Evolutionary conservation across 2,113 vertebrate species (phyloP).

Genomic region (Coreoperca whiteheadi): DNA sequence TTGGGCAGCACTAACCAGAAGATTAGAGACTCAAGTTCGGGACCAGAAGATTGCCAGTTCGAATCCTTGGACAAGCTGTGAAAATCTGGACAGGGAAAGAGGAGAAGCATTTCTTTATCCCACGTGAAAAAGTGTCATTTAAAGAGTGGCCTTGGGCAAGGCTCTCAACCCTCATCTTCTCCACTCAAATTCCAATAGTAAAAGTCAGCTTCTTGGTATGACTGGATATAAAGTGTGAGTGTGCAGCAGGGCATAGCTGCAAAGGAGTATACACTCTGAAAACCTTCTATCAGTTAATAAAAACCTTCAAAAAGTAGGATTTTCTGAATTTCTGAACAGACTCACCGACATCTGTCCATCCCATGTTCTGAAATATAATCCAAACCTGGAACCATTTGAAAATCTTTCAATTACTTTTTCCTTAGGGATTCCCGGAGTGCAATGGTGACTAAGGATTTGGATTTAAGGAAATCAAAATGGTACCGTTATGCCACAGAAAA

Average conservation of each 20-base stretch:
- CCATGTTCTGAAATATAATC: slow-evolving; percentile 34
- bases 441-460: slow-evolving; percentile 21
- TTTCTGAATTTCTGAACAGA: slow-evolving; percentile 27
- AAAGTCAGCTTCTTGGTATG: slow-evolving; percentile 34
- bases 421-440: not conserved
- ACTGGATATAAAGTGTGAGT: slow-evolving; percentile 27
- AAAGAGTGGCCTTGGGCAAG: slow-evolving; percentile 46
- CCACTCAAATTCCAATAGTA: slow-evolving; percentile 23
- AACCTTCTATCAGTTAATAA: slow-evolving; percentile 35
- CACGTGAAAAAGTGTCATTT: slow-evolving; percentile 35
- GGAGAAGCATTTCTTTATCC: slow-evolving; percentile 50
- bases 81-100: slow-evolving; percentile 42
- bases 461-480: slow-evolving; percentile 38
- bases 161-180: slow-evolving; percentile 52
- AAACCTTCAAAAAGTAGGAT: slow-evolving; percentile 25
- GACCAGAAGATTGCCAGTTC: slow-evolving; percentile 51
- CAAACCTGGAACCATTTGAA: slow-evolving; percentile 34
- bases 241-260: slow-evolving; percentile 7
- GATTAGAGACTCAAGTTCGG: slow-evolving; percentile 45
- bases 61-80: slow-evolving; percentile 43
- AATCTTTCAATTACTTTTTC: slow-evolving; percentile 52
- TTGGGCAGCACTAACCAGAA: slow-evolving; percentile 43
- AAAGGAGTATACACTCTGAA: slow-evolving; percentile 1
- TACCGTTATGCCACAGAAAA: slow-evolving; percentile 25
- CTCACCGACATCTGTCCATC: slow-evolving; percentile 33